Conservation (phyloP, 1,140 invertebrate species). For the Brachionus rubens region DNA sequence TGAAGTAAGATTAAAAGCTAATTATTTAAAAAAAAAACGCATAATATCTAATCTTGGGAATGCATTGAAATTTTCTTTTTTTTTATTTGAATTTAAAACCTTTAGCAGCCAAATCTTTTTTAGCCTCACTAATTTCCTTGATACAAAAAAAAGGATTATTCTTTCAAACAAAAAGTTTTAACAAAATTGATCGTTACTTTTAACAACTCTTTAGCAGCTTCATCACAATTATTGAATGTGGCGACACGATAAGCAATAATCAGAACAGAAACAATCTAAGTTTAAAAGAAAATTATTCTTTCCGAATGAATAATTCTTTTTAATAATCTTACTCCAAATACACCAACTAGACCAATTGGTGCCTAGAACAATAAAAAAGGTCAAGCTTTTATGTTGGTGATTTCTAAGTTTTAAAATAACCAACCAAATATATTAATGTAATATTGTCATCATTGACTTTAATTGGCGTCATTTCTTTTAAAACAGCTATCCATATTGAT, state of each 20-base stretch:
- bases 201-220: constrained; percentile 24
- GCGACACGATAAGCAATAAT: constrained; percentile 19
- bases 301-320: too few species aligned
- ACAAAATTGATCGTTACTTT: too few species aligned
- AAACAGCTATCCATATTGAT: constrained; percentile 9
- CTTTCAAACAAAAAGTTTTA: too few species aligned
- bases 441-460: constrained; percentile 7
- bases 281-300: constrained; percentile 3
- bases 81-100: constrained; percentile 43
- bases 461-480: constrained; percentile 5
- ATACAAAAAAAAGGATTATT: too few species aligned
- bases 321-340: constrained; percentile 39
- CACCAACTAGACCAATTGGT: not conserved
- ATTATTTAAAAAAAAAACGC: too few species aligned
- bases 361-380: not conserved
- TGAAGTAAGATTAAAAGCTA: too few species aligned
- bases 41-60: too few species aligned
- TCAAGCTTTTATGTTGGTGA: not conserved
- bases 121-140: constrained; percentile 33
- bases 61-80: too few species aligned
- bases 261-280: constrained; percentile 20
- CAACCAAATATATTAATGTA: constrained; percentile 15
- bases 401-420: constrained; percentile 5
- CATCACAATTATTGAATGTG: constrained; percentile 41
- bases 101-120: constrained; percentile 39